Base-by-base conservation (phyloP, 1,140 invertebrate genomes). In the Melitaea cinxia region DNA sequence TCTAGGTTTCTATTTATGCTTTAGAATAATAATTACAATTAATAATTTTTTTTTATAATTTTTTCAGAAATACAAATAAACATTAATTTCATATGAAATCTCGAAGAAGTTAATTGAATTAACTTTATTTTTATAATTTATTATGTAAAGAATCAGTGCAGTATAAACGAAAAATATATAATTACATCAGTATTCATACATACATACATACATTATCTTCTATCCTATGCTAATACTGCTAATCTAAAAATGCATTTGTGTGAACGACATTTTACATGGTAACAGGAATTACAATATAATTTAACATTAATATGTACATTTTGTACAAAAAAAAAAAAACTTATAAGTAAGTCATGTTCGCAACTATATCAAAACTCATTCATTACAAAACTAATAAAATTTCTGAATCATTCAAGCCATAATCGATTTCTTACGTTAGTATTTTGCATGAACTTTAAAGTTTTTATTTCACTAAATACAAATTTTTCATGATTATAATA, bases 241-340 rank as follows among this genome's bases (percentile, higher is more conserved):
- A 74, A 64, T 62, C 52, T 66, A 73, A 57, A 73, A 76, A 76
- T 73, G 65, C 68, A 67, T 68, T 73, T 73, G 71, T 73, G 73
- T 76, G 70, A 68, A 70, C 66, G 54, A 73, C 65, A 63, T 65
- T 53, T 68, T 62, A 10, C 65, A 53, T 70, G 61, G 62, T 65
- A 65, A 70, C 61, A 65, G 45, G 42, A 24, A 53, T 64, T 67
- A 55, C 42, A 23, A 67, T 54, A 67, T 53, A 60, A 63, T 42
- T 54, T 30, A 58, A 57, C 59, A 64, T 45, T 54, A 42, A 57
- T 69, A 70, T 65, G 57, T 72, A 70, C 73, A 72, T 30, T 70
- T 72, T 69, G 64, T 70, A 75, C 64, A 67, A 59, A 61, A 67
- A 7, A 14, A 42, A 49, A 50, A 75, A 37, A 65, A 47, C 50